Base-by-base conservation (phyloP, 2,888 invertebrate species). In the Eupithecia dodoneata region DNA sequence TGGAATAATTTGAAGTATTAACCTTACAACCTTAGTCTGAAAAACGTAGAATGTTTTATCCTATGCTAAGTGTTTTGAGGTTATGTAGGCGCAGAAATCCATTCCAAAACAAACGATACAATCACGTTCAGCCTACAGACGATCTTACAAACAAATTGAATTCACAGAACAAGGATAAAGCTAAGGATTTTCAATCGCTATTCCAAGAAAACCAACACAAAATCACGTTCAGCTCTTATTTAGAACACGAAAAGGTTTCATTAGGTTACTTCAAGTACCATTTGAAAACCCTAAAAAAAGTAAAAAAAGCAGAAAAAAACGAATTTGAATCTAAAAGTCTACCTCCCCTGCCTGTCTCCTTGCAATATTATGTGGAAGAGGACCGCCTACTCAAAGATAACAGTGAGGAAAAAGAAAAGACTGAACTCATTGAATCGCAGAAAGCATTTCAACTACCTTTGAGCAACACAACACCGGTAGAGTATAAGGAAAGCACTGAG, bases 331-430 rank as follows among this genome's bases (percentile, higher is more conserved):
- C 89, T 69, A 90, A 85, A 74, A 86, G 83, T 67, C 87, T 92
- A 55, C 90, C 94, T 41, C 95, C 96, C 0, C 84, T 96, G 71
- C 96, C 97, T 0, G 72, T 96, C 4, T 87, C 95, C 0, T 85
- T 97, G 78, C 94, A 96, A 83, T 96, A 96, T 88, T 89, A 93
- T 66, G 88, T 92, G 0, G 89, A 92, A 44, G 87, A 92, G 81
- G 90, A 93, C 18, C 86, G 86, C 71, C 81, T 91, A 69, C 82
- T 92, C 41, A 81, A 87, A 67, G 85, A 90, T 42, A 87, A 89
- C 42, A 79, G 70, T 66, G 76, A 67, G 3, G 67, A 15, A 15
- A 42, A 67, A 42, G n/a, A 83, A 15, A 70, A 80, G 3, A 52
- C 76, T 49, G 69, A 69, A 69, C 41, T 73, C 3, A 49, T 83